Evolutionary conservation across 2,113 vertebrate species (phyloP), one percentile per base, ranked within the genome.

Genomic region (Rhea americana): DNA sequence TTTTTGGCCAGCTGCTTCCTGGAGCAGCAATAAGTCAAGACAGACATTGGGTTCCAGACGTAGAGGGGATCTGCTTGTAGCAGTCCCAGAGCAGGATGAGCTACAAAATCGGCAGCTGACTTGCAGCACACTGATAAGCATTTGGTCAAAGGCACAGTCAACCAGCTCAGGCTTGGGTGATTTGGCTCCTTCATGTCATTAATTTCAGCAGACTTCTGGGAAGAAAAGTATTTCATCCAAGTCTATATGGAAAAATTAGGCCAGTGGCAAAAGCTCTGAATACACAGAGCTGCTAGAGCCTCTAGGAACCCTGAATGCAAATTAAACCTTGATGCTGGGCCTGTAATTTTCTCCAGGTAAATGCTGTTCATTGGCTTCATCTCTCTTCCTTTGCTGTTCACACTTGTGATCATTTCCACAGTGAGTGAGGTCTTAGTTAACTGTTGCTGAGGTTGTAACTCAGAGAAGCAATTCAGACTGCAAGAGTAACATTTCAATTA

Each of bases 401-500:
- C 30, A 26, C 48, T 74, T 56, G 21, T 51, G 48, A 59, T 55
- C 77, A 71, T 96, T 93, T 96, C 80, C 89, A 96, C 76, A 43
- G 79, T 78, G 90, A 59, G 63, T 83, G 87, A 93, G 97, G 93
- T 97, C 87, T 96, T 97, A 97, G 92, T 97, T 98, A 98, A 97
- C 95, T 95, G 90, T 96, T 96, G 93, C 95, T 96, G 95, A 91
- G 93, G 95, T 89, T 97, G 83, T 95, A 97, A 97, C 94, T 95
- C 95, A 93, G 89, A 95, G 89, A 97, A 97, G 97, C 95, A 94
- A 96, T 97, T 97, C 95, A 96, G 95, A 95, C 88, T 68, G 95
- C 3, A 9, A 96, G 77, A 97, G 95, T 82, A 96, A 97, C 96
- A 97, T 97, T 98, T 98, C 98, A 98, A 98, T 98, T 98, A 98